Evolutionary conservation across 2,113 vertebrate species (phyloP), one percentile per base, ranked within the genome.

Genomic region (Syngnathus floridae): DNA sequence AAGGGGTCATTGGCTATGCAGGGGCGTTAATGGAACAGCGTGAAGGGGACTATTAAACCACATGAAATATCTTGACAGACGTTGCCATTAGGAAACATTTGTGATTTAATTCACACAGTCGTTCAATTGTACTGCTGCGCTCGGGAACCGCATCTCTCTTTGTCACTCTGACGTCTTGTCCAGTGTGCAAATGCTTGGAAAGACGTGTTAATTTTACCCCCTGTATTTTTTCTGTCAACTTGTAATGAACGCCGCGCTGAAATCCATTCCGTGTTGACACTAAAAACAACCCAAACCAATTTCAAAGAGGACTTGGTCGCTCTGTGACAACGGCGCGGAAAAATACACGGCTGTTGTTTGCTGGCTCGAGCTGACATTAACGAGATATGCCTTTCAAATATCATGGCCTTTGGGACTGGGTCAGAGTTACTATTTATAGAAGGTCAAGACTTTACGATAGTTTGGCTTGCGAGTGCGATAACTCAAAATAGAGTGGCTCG

Each of bases 321-420:
- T 63, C 51, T 14, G 56, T 64, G 71, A 60, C 35, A 80, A 55
- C 54, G 58, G 54, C 63, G 17, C 62, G 55, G 74, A 31, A 31
- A 31, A 31, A 31, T 31, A 31, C 26, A 31, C 76, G 69, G 8
- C 79, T 51, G 74, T 82, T 83, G 77, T 82, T 78, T 84, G 75
- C 72, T 55, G 72, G 81, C 84, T 78, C 83, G 63, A 67, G 77
- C 78, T 88, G 87, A 87, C 87, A 88, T 89, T 90, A 86, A 82
- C 77, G 72, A 82, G 82, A 83, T 85, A 88, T 88, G 86, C 86
- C 85, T 87, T 88, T 89, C 74, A 92, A 92, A 92, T 90, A 92
- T 90, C 90, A 92, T 82, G 90, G 85, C 90, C 90, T 91, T 91
- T 92, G 83, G 81, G 83, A 81, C 79, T 79, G 84, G 90, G 89